These are phyloP conservation scores for Philaenus spumarius DNA, from an alignment of 1,140 invertebrate genomes.

Conservation along the genomic window DNA sequence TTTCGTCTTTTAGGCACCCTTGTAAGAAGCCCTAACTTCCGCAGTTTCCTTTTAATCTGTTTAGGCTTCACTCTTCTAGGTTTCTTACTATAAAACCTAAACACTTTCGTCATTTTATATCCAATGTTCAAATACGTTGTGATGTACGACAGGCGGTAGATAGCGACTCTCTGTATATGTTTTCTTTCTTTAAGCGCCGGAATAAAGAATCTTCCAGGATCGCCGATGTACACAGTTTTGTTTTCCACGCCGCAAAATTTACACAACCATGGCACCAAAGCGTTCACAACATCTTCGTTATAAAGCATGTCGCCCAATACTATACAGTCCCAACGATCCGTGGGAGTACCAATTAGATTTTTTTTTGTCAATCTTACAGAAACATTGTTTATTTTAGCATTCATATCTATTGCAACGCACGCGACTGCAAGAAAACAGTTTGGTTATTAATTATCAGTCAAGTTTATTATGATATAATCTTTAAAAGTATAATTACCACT, in stretches of 20 bases:
- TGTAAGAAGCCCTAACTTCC: not conserved
- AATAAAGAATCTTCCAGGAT: constrained; percentile 35
- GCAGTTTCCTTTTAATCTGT: not conserved
- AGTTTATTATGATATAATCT: no score
- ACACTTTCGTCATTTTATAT: constrained; percentile 3
- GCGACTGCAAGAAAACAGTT: constrained; percentile 38
- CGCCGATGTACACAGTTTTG: constrained; percentile 38
- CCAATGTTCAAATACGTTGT: not conserved
- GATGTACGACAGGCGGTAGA: not conserved
- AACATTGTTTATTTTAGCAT: constrained; percentile 43
- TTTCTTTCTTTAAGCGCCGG: not conserved
- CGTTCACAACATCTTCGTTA: constrained; percentile 43
- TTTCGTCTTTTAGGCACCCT: no score
- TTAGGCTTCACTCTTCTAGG: constrained; percentile 4
- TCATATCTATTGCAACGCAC: constrained; percentile 41
- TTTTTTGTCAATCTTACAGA: constrained; percentile 37
- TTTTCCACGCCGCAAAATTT: constrained; percentile 28
- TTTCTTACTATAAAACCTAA: not conserved
- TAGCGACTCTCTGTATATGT: not conserved
- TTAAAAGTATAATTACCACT: no score
- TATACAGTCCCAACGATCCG: constrained; percentile 38
- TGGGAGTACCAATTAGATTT: constrained; percentile 34
- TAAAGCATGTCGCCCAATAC: constrained; percentile 51
- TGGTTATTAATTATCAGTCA: no score
- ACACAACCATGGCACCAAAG: constrained; percentile 43